Percentiles rank a stretch among this genome's conserved stretches.
phyloP scores from a whole-genome alignment of 2,113 vertebrate genomes.

The Oceanites oceanicus region DNA sequence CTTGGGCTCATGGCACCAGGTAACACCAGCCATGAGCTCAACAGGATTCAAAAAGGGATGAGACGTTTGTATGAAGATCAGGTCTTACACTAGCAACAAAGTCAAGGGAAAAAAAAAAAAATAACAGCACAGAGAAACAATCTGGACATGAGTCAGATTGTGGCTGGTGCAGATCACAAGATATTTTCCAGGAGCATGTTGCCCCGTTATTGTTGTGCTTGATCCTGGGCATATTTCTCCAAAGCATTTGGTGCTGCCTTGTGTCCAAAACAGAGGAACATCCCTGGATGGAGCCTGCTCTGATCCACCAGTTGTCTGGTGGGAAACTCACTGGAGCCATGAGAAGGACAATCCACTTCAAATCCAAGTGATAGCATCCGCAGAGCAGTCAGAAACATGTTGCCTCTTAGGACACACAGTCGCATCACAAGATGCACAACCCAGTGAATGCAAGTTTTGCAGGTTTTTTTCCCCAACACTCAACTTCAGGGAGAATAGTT shows the following conservation, averaged over 20 bases:
- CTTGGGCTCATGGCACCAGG: neutral
- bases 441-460: neutral
- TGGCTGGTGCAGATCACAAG: neutral
- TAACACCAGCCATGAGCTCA: neutral
- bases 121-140: neutral
- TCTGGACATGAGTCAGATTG: neutral
- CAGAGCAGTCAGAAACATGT: neutral
- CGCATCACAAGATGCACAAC: neutral
- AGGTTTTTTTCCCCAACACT: fast-evolving
- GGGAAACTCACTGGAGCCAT: neutral
- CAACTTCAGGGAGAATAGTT: neutral
- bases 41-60: neutral
- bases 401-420: neutral
- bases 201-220: fast-evolving
- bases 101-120: neutral
- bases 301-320: neutral
- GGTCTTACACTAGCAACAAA: neutral
- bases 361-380: neutral
- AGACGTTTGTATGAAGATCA: neutral
- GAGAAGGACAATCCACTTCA: neutral
- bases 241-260: neutral
- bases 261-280: neutral
- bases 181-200: neutral
- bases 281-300: neutral
- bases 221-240: neutral